Conservation (phyloP, 2,888 invertebrate genomes). For the Caenorhabditis sulstoni region DNA sequence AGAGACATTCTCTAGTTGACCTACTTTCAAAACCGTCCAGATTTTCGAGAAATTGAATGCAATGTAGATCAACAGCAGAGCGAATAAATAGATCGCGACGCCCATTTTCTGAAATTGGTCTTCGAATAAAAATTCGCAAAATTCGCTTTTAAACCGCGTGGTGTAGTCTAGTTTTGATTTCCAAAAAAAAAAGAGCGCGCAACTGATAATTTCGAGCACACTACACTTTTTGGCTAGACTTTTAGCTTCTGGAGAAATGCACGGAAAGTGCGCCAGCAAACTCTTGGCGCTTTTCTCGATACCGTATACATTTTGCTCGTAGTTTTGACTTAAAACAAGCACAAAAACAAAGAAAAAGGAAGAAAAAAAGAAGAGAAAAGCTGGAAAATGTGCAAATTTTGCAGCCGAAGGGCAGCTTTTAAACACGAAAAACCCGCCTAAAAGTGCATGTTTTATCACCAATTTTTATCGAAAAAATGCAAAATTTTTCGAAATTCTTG, state of each 20-base stretch:
- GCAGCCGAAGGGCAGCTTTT: too few relatives aligned
- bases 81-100: constrained; percentile 35
- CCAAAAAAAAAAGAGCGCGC: constrained; percentile 3
- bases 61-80: constrained; percentile 33
- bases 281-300: too few relatives aligned
- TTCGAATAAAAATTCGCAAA: neutral
- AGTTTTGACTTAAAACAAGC: too few relatives aligned
- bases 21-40: constrained; percentile 36
- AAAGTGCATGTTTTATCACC: constrained; percentile 6
- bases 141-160: constrained; percentile 5
- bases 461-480: neutral
- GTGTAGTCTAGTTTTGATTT: constrained; percentile 23
- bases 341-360: too few relatives aligned
- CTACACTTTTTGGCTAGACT: constrained; percentile 17
- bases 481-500: constrained; percentile 1
- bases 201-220: constrained; percentile 18
- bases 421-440: neutral
- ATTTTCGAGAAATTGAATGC: constrained; percentile 35
- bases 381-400: neutral
- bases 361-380: too few relatives aligned
- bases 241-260: constrained; percentile 2
- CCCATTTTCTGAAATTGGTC: constrained; percentile 37
- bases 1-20: neutral
- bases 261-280: too few relatives aligned
- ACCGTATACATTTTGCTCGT: too few relatives aligned